A percentile compares a stretch with the other conserved stretches of the same genome.
Evolutionary conservation across 2,888 invertebrate species (phyloP).

Genomic region (Agrochola macilenta): DNA sequence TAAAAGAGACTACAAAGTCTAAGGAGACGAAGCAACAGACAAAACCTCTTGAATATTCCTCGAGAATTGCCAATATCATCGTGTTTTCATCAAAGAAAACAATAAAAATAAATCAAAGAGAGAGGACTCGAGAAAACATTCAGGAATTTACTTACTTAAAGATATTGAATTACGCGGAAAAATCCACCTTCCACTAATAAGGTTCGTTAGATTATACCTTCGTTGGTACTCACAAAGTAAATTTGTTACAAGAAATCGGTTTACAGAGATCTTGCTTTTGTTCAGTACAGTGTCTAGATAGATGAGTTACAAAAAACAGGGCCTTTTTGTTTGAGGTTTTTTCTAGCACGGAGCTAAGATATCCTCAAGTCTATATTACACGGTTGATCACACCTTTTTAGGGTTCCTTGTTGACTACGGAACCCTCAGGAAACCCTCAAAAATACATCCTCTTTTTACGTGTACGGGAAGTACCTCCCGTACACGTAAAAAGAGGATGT

Average conservation of each 20-base stretch:
- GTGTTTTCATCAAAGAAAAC: constrained; percentile 25
- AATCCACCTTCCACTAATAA: constrained; percentile 43
- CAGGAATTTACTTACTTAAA: constrained; percentile 47
- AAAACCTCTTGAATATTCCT: not conserved
- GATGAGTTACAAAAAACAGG: not conserved
- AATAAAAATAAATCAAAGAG: constrained; percentile 49
- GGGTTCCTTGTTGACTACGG: too few species aligned
- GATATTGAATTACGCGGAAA: constrained; percentile 51
- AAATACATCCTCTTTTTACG: too few species aligned
- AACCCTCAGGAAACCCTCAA: too few species aligned
- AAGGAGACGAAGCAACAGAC: not conserved
- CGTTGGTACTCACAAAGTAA: constrained; percentile 37
- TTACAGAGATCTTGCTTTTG: constrained; percentile 13
- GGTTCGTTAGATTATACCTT: constrained; percentile 36
- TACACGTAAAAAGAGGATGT: too few species aligned
- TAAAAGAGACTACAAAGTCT: not conserved
- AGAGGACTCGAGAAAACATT: constrained; percentile 30
- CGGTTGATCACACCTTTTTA: not conserved
- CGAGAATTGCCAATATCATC: constrained; percentile 16
- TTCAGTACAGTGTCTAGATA: too few species aligned
- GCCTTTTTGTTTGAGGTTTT: not conserved
- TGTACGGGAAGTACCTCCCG: too few species aligned
- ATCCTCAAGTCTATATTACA: not conserved
- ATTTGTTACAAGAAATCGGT: constrained; percentile 31
- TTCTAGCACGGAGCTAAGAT: not conserved